Percentiles rank a stretch among this genome's conserved stretches.
These are phyloP conservation scores for Frankliniella intonsa DNA, from an alignment of 2,888 invertebrate genomes.

Conservation along the genomic window DNA sequence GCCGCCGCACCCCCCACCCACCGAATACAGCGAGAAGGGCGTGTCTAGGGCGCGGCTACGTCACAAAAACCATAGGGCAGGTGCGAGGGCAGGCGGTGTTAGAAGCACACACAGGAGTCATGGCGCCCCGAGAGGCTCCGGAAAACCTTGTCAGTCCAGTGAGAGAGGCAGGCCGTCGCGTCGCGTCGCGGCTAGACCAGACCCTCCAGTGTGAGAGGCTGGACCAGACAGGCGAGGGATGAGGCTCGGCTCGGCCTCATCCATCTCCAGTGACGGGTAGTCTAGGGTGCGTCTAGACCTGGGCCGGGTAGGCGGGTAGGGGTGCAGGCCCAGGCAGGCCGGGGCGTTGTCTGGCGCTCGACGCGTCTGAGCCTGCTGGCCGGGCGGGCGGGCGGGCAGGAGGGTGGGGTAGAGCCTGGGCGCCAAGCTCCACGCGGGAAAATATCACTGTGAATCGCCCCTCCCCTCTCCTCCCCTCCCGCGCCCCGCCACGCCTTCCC, in stretches of 20 bases:
- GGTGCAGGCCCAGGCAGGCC: too few species aligned
- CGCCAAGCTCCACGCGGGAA: not conserved
- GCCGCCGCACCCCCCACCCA: not conserved
- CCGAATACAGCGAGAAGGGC: not conserved
- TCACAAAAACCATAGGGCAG: not conserved
- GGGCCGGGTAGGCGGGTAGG: not conserved
- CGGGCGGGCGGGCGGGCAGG: not conserved
- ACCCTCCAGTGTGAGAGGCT: too few species aligned
- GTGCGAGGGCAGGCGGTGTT: not conserved
- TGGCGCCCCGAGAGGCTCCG: too few species aligned
- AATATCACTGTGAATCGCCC: slow-evolving; percentile 11
- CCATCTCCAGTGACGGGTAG: too few species aligned
- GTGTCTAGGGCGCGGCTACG: not conserved
- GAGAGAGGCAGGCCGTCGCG: not conserved
- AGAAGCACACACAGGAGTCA: not conserved
- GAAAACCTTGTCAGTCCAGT: too few species aligned
- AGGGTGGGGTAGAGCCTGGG: not conserved
- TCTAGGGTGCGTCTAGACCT: too few species aligned
- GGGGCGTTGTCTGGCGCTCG: not conserved
- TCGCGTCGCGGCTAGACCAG: not conserved
- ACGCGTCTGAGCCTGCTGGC: too few species aligned
- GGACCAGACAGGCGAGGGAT: too few species aligned
- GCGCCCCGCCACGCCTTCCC: not conserved
- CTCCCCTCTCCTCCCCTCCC: not conserved
- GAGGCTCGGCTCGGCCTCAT: too few species aligned